phyloP scores from a whole-genome alignment of 1,140 invertebrate genomes.

The Drosophila pseudoobscura region DNA sequence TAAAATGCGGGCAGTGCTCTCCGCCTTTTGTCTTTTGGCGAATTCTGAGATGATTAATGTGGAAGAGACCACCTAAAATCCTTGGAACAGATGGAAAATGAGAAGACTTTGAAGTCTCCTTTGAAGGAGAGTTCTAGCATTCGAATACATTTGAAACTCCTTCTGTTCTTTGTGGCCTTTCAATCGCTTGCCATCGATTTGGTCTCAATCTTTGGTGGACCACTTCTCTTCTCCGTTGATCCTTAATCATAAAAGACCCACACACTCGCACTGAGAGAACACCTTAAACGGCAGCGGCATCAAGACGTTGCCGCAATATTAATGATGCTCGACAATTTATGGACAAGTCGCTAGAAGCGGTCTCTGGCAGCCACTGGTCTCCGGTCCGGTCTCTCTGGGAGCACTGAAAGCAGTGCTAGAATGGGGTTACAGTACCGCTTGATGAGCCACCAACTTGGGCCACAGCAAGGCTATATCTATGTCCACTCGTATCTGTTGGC shows the following conservation, averaged over 20 bases:
- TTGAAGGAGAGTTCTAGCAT: too few species aligned
- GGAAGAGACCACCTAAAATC: not conserved
- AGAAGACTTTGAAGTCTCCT: not conserved
- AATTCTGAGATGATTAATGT: constrained; percentile 27
- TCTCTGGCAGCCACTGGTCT: constrained; percentile 1
- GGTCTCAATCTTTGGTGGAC: not conserved
- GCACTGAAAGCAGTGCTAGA: constrained; percentile 13
- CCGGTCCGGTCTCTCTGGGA: constrained; percentile 12
- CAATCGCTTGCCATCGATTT: not conserved
- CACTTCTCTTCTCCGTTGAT: constrained; percentile 14
- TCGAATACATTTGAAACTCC: too few species aligned
- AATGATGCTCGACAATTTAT: constrained; percentile 17
- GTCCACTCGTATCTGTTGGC: constrained; percentile 6
- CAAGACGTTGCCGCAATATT: constrained; percentile 12
- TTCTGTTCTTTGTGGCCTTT: too few species aligned
- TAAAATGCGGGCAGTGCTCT: constrained; percentile 9
- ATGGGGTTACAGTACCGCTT: constrained; percentile 41
- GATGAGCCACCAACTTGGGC: constrained; percentile 22
- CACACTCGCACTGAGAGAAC: not conserved
- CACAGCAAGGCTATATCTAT: constrained; percentile 13
- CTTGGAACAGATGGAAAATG: not conserved
- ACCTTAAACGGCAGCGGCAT: constrained; percentile 5
- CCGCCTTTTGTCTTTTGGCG: constrained; percentile 9
- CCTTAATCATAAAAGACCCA: not conserved
- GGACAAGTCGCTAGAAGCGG: not conserved